Percentiles rank a stretch among this genome's conserved stretches.
Conservation (phyloP, 30 jellyfish, hydroid and myxozoan species). For the Turritopsis dohrnii region DNA sequence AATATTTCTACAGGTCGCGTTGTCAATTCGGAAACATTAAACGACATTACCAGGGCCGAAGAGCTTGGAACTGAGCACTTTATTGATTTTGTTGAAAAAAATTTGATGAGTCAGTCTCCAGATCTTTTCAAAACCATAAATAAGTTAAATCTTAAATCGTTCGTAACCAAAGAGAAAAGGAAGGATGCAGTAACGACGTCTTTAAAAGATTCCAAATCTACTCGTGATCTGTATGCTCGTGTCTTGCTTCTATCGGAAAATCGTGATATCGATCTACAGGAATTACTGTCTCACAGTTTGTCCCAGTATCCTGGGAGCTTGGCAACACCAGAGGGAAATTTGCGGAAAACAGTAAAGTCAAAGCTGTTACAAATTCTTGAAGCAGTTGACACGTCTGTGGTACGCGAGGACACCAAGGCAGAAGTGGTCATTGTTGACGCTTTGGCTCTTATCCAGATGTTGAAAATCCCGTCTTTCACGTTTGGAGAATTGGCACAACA, state of each 20-base stretch:
- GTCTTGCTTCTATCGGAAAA: conserved; percentile 8
- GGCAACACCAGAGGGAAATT: conserved; percentile 16
- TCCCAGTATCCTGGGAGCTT: conserved; percentile 1
- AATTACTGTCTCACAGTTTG: conserved; percentile 5
- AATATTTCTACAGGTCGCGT: too few relatives aligned
- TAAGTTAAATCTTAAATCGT: conserved; percentile 17
- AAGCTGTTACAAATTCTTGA: conserved; percentile 25
- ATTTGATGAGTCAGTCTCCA: conserved; percentile 10
- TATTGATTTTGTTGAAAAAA: not conserved
- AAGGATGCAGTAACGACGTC: not conserved
- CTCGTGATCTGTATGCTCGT: conserved; percentile 28
- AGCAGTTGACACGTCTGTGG: not conserved
- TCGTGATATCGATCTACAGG: conserved; percentile 20
- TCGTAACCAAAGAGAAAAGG: conserved; percentile 18
- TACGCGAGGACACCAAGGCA: not conserved
- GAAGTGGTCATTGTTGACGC: conserved; percentile 32
- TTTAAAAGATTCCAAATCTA: conserved; percentile 7
- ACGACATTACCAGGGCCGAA: not conserved
- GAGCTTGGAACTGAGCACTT: not conserved
- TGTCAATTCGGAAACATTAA: not conserved
- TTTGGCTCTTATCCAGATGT: conserved; percentile 31
- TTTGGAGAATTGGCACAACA: conserved; percentile 17
- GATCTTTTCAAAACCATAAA: conserved; percentile 8
- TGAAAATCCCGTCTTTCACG: conserved; percentile 15
- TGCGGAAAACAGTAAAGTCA: conserved; percentile 16